These are phyloP conservation scores for Polymixis flavicincta DNA, from an alignment of 2,888 invertebrate genomes.

Conservation along the genomic window DNA sequence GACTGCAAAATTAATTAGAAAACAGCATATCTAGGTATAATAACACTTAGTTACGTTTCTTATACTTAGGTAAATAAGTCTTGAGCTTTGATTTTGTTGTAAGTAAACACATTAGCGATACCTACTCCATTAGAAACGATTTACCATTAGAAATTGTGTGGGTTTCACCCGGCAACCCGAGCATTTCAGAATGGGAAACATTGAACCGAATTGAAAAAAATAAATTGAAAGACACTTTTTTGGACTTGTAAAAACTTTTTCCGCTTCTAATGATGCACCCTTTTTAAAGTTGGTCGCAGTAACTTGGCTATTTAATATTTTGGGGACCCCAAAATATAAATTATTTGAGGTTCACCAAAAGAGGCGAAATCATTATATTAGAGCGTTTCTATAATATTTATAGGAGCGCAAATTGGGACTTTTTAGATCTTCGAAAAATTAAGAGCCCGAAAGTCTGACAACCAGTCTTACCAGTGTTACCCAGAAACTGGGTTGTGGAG, in stretches of 20 bases:
- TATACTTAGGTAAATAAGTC: conserved; percentile 41
- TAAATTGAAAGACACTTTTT: background rate
- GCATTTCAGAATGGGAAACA: conserved; percentile 10
- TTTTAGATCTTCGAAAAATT: too few relatives aligned
- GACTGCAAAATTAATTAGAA: conserved; percentile 55
- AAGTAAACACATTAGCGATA: conserved; percentile 47
- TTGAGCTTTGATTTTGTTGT: conserved; percentile 36
- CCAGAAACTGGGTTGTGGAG: too few relatives aligned
- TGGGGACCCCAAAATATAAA: too few relatives aligned
- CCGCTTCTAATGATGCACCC: background rate
- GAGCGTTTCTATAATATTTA: too few relatives aligned
- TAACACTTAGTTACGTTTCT: conserved; percentile 44
- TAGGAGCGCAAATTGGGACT: too few relatives aligned
- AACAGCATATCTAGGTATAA: conserved; percentile 43
- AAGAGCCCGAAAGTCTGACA: too few relatives aligned
- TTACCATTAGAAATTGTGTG: conserved; percentile 58
- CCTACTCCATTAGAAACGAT: conserved; percentile 52
- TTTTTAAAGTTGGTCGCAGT: background rate
- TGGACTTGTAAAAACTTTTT: background rate
- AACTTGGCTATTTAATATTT: too few relatives aligned
- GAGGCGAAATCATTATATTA: too few relatives aligned
- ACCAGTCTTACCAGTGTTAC: too few relatives aligned
- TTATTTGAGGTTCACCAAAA: too few relatives aligned
- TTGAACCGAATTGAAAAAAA: background rate
- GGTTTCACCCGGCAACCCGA: conserved; percentile 52